Percentiles rank a stretch among this genome's conserved stretches.
phyloP scores from a whole-genome alignment of 2,888 invertebrate species.

The Neocrepidodera transversa region DNA sequence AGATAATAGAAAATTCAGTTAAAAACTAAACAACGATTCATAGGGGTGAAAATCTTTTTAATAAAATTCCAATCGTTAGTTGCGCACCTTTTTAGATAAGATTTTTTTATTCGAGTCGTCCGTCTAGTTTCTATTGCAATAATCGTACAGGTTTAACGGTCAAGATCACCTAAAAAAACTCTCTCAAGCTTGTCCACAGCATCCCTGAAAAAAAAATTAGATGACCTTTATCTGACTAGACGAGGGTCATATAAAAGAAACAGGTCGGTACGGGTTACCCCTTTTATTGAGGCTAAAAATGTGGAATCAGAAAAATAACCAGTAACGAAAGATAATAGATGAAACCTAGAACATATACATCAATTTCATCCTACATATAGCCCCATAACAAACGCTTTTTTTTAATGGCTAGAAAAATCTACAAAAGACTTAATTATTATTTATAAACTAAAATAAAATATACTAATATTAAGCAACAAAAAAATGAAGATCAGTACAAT shows the following conservation, averaged over 20 bases:
- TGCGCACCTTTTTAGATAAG: slow-evolving; percentile 4
- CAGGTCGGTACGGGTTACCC: slow-evolving; percentile 10
- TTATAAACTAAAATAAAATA: no score
- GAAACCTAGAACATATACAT: no score
- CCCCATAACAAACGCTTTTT: no score
- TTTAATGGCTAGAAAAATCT: no score
- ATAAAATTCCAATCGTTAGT: slow-evolving; percentile 26
- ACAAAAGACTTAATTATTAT: no score
- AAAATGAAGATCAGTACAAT: no score
- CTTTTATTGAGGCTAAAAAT: neutral
- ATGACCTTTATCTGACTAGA: slow-evolving; percentile 31
- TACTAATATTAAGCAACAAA: no score
- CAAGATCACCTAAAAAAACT: slow-evolving; percentile 21
- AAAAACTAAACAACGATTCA: slow-evolving; percentile 18
- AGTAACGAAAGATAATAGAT: neutral
- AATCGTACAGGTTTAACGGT: slow-evolving; percentile 28
- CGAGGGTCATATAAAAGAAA: slow-evolving; percentile 16
- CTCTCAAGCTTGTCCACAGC: slow-evolving; percentile 26
- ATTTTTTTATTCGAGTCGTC: slow-evolving; percentile 18
- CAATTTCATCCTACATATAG: no score
- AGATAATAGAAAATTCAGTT: slow-evolving; percentile 18
- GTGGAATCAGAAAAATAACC: slow-evolving; percentile 3
- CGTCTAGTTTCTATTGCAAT: slow-evolving; percentile 24
- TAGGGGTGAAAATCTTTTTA: slow-evolving; percentile 28
- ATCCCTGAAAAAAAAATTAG: slow-evolving; percentile 20